A percentile compares a stretch with the other conserved stretches of the same genome.
Evolutionary conservation across 2,113 vertebrate species (phyloP).

Genomic region (Erinaceus europaeus): DNA sequence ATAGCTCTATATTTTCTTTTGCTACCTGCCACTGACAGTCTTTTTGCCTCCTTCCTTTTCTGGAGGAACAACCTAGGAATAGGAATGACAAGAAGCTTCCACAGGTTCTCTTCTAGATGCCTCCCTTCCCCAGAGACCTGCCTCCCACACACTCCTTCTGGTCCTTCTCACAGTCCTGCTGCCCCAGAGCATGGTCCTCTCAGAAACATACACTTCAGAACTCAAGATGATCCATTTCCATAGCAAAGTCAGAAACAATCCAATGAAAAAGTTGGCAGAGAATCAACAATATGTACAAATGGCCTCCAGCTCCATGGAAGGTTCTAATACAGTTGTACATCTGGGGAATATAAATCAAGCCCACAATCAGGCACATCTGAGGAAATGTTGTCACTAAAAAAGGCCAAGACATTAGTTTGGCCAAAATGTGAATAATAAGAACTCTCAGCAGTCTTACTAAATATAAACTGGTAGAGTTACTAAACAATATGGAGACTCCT

Average conservation of each 20-base stretch:
- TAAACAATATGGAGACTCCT: neutral
- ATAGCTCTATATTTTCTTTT: too few species aligned
- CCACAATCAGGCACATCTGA: neutral
- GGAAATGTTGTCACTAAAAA: neutral
- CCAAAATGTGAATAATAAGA: neutral
- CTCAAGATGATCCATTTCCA: neutral
- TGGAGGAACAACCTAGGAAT: too few species aligned
- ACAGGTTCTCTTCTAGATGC: too few species aligned
- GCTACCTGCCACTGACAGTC: too few species aligned
- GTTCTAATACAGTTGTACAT: too few species aligned
- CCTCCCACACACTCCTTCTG: too few species aligned
- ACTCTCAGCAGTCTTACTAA: neutral
- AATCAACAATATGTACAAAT: neutral
- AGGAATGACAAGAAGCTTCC: too few species aligned
- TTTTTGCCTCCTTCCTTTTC: too few species aligned
- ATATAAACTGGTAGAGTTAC: neutral
- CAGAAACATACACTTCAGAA: neutral
- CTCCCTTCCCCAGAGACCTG: too few species aligned
- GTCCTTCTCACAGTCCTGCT: too few species aligned
- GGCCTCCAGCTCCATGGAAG: neutral
- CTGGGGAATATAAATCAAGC: neutral
- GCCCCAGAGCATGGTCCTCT: neutral
- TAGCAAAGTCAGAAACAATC: neutral
- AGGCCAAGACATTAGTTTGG: neutral
- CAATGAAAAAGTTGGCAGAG: neutral